Evolutionary conservation across 2,113 vertebrate genomes (phyloP).

Genomic region (Nyctereutes procyonoides): DNA sequence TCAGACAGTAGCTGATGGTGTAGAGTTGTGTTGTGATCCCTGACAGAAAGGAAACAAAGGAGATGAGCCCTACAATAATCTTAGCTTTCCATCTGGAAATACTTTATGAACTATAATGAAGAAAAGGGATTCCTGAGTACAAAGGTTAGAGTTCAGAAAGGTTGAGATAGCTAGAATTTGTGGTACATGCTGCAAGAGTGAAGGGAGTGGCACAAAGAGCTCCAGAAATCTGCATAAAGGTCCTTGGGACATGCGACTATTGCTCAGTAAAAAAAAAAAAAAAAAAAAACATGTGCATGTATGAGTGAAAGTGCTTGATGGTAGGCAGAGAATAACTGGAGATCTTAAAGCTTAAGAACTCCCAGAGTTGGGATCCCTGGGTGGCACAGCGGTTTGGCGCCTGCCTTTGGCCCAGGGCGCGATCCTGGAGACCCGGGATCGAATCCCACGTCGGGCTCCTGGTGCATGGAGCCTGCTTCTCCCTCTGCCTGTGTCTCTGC

Average conservation of each 20-base stretch:
- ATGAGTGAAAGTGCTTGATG: not conserved
- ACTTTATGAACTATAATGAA: not conserved
- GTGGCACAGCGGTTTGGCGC: too few relatives aligned
- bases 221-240: not conserved
- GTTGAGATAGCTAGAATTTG: too few relatives aligned
- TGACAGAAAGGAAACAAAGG: not conserved
- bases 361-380: too few relatives aligned
- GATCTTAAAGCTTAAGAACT: not conserved
- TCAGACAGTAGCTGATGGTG: not conserved
- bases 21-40: not conserved
- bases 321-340: too few relatives aligned
- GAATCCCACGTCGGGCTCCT: too few relatives aligned
- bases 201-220: not conserved
- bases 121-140: not conserved
- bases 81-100: not conserved
- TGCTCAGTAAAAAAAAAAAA: not conserved
- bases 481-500: too few relatives aligned
- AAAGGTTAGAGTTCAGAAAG: not conserved
- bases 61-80: not conserved
- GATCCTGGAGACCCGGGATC: too few relatives aligned
- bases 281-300: not conserved
- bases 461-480: too few relatives aligned
- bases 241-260: fast-evolving
- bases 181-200: not conserved
- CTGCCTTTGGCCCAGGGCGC: too few relatives aligned